Percentiles rank a stretch among this genome's conserved stretches.
Conservation (phyloP, 2,797 vertebrate species). For the Argya squamiceps region DNA sequence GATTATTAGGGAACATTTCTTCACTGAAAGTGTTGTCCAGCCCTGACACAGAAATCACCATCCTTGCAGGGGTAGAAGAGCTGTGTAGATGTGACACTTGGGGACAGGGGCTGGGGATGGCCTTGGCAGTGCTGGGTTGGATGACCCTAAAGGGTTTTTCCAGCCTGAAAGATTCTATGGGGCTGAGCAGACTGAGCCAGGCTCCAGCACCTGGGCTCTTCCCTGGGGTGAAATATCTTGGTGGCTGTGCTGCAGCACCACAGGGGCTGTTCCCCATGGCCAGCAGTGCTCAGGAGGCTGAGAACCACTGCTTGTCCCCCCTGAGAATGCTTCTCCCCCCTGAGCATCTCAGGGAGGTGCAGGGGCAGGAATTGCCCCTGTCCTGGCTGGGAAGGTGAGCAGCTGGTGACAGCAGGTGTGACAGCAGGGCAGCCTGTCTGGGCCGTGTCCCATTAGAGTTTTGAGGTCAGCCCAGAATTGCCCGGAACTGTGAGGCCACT, state of each 20-base stretch:
- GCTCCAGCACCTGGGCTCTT: neutral
- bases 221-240: rapidly evolving
- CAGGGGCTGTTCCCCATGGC: neutral
- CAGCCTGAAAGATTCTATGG: neutral
- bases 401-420: neutral
- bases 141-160: neutral
- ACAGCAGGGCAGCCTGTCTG: neutral
- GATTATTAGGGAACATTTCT: neutral
- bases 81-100: neutral
- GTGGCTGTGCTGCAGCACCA: neutral
- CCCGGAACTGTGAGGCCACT: neutral
- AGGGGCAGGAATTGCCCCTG: rapidly evolving
- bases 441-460: neutral
- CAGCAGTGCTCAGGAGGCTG: neutral
- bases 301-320: rapidly evolving
- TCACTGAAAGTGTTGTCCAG: neutral
- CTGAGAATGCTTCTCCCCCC: too few species aligned
- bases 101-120: neutral
- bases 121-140: neutral
- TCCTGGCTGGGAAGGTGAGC: neutral
- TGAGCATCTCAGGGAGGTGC: rapidly evolving
- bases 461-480: constrained; percentile 48
- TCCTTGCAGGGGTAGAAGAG: neutral
- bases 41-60: neutral
- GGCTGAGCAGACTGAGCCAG: neutral